phyloP scores from a whole-genome alignment of 2,888 invertebrate genomes.

The Pyrrhosoma nymphula region DNA sequence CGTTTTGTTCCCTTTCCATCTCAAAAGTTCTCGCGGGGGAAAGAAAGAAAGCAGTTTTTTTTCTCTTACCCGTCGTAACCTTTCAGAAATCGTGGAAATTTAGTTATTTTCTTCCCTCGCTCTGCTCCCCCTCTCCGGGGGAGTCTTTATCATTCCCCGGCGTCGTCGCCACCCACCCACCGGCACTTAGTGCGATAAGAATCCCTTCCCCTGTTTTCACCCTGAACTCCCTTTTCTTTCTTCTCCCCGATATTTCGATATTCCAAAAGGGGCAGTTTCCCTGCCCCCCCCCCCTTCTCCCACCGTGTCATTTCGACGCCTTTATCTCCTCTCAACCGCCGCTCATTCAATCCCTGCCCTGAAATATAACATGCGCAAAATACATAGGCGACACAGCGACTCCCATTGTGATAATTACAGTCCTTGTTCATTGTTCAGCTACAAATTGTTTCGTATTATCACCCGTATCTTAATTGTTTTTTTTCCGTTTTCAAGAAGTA shows the following conservation, averaged over 20 bases:
- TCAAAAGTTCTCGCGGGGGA: background rate
- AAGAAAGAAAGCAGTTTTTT: background rate
- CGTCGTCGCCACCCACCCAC: background rate
- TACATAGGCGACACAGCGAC: background rate
- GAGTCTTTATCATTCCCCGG: background rate
- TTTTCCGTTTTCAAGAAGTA: background rate
- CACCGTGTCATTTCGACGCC: background rate
- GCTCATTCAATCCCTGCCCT: background rate
- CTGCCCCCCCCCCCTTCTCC: background rate
- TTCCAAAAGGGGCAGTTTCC: background rate
- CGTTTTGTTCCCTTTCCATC: background rate
- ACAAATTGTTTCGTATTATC: background rate
- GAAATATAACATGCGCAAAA: background rate
- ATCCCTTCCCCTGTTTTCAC: background rate
- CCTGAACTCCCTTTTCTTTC: background rate
- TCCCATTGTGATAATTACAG: background rate
- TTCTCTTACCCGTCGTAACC: background rate
- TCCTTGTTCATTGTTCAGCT: background rate
- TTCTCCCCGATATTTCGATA: background rate
- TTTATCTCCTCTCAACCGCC: background rate
- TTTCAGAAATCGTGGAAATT: conserved; percentile 3
- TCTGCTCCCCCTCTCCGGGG: background rate
- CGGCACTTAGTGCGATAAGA: conserved; percentile 4
- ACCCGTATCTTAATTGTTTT: background rate
- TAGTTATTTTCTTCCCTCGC: background rate